Evolutionary conservation across 2,113 vertebrate genomes (phyloP).

Genomic region (Megatriorchis doriae): DNA sequence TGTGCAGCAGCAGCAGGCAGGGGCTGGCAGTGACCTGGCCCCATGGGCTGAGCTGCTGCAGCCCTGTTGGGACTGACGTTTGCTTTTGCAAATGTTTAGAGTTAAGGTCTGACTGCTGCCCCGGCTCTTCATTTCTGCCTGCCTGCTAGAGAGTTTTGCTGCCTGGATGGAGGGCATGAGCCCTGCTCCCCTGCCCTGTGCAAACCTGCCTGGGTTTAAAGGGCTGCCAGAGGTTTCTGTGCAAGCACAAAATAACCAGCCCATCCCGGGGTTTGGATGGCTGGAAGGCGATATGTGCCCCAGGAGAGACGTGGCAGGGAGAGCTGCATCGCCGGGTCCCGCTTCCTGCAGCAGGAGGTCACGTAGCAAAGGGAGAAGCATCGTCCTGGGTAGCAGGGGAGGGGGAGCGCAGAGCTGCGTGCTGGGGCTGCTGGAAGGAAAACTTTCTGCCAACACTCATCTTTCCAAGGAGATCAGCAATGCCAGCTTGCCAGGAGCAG

Average conservation of each 20-base stretch:
- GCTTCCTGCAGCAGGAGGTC: too few species aligned
- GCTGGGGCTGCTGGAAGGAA: background rate
- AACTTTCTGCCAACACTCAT: background rate
- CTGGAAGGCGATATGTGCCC: background rate
- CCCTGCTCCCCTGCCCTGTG: accelerated
- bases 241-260: background rate
- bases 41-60: background rate
- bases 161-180: background rate
- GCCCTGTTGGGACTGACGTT: accelerated
- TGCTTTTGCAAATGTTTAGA: background rate
- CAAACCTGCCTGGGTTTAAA: too few species aligned
- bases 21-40: background rate
- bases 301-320: background rate
- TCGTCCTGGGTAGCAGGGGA: background rate
- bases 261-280: background rate
- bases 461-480: background rate
- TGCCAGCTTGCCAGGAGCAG: background rate
- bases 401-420: background rate
- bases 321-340: accelerated
- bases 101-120: background rate
- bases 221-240: background rate
- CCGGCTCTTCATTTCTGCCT: background rate
- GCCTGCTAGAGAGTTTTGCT: background rate
- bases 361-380: accelerated
- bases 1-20: background rate